These are phyloP conservation scores for Leucania comma DNA, from an alignment of 2,888 invertebrate species.

Conservation along the genomic window DNA sequence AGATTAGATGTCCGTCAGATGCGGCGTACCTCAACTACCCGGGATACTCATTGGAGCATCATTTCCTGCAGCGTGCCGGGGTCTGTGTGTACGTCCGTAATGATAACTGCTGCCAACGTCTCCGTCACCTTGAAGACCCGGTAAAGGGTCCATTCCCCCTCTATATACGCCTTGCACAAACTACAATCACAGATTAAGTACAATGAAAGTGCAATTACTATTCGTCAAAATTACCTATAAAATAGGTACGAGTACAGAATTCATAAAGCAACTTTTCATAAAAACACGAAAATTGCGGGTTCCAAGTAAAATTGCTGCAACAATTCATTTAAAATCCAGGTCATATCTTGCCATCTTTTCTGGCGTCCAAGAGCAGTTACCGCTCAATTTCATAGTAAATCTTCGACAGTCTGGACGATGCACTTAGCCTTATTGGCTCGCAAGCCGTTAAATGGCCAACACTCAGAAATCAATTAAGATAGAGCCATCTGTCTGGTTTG, in stretches of 20 bases:
- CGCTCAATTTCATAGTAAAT: constrained; percentile 47
- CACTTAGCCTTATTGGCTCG: constrained; percentile 55
- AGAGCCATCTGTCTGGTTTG: constrained; percentile 37
- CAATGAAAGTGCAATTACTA: background rate
- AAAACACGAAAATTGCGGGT: constrained; percentile 8
- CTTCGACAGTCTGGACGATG: constrained; percentile 32
- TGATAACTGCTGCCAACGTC: too few relatives aligned
- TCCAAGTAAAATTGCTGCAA: constrained; percentile 28
- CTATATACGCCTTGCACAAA: too few relatives aligned
- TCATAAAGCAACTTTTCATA: constrained; percentile 1
- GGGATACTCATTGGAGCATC: too few relatives aligned
- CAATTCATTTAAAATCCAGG: constrained; percentile 28
- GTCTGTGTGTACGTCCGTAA: too few relatives aligned
- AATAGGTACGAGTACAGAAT: too few relatives aligned
- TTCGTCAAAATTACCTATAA: background rate
- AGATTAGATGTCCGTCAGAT: too few relatives aligned
- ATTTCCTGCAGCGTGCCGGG: too few relatives aligned
- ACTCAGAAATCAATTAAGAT: constrained; percentile 59
- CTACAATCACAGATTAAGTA: too few relatives aligned
- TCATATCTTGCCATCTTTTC: constrained; percentile 1
- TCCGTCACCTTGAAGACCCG: too few relatives aligned
- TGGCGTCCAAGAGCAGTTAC: constrained; percentile 10
- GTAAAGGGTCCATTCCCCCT: too few relatives aligned
- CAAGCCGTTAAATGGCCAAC: constrained; percentile 41
- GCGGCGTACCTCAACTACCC: too few relatives aligned